These are phyloP conservation scores for Ectobius pallidus DNA, from an alignment of 2,888 invertebrate genomes.

Conservation along the genomic window DNA sequence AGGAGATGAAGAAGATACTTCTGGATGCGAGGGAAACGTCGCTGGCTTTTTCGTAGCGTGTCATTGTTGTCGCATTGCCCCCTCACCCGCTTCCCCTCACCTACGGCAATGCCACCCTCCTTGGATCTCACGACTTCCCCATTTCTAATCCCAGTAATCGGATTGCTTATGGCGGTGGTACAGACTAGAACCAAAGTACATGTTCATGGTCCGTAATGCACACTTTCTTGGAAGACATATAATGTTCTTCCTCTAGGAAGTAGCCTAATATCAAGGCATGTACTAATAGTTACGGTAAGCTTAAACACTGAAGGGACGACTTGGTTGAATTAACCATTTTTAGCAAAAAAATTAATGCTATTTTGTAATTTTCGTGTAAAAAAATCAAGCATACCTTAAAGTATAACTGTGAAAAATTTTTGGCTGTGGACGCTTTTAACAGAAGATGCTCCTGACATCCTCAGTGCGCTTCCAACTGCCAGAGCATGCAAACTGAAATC, in stretches of 20 bases:
- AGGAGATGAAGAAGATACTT: slow-evolving; percentile 16
- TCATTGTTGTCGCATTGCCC: slow-evolving; percentile 38
- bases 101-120: not conserved
- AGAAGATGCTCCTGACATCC: no score
- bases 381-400: no score
- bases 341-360: no score
- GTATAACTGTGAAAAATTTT: no score
- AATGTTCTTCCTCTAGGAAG: not conserved
- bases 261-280: no score
- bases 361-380: no score
- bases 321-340: no score
- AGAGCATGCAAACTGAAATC: no score
- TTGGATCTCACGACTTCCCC: not conserved
- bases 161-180: slow-evolving; percentile 38
- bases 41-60: slow-evolving; percentile 20
- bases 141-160: slow-evolving; percentile 40
- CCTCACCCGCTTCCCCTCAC: not conserved
- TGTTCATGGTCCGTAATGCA: not conserved
- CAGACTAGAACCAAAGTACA: slow-evolving; percentile 13
- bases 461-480: no score
- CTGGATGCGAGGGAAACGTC: not conserved
- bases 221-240: not conserved
- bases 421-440: no score
- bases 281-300: no score
- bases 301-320: no score